A percentile compares a stretch with the other conserved stretches of the same genome.
Evolutionary conservation across 2,888 invertebrate genomes (phyloP).

Genomic region (Latrodectus hesperus): DNA sequence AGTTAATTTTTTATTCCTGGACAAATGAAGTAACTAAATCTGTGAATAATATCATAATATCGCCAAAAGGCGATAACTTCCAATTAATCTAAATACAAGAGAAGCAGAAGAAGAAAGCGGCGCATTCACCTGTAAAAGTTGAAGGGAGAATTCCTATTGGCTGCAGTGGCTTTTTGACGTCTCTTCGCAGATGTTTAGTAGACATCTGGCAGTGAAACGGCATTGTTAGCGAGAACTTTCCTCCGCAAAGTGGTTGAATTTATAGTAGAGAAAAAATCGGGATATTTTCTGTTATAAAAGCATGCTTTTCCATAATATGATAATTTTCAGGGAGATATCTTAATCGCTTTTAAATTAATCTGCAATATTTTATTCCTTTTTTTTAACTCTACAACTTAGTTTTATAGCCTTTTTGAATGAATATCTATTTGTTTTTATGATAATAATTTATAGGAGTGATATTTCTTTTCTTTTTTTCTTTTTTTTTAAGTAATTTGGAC

Average conservation of each 20-base stretch:
- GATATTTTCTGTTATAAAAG: constrained; percentile 17
- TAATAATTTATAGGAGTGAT: too few species aligned
- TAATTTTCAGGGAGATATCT: too few species aligned
- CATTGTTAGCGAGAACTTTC: constrained; percentile 21
- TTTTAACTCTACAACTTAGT: too few species aligned
- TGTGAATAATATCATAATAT: constrained; percentile 3
- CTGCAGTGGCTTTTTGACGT: constrained; percentile 38
- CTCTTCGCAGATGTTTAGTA: constrained; percentile 49
- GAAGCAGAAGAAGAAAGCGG: constrained; percentile 10
- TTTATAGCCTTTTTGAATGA: too few species aligned
- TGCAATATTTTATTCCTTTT: too few species aligned
- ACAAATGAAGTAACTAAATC: too few species aligned
- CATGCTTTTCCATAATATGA: too few species aligned
- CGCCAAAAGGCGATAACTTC: constrained; percentile 45
- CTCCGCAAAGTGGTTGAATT: constrained; percentile 12
- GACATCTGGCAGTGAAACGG: constrained; percentile 44
- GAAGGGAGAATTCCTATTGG: constrained; percentile 28
- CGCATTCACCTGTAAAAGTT: constrained; percentile 62
- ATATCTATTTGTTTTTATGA: too few species aligned
- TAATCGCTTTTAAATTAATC: too few species aligned
- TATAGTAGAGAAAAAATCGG: constrained; percentile 16
- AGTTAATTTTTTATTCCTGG: too few species aligned
- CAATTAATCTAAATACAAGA: constrained; percentile 19
- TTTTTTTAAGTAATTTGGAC: too few species aligned
- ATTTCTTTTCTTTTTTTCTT: too few species aligned